Base-by-base conservation (phyloP, 2,888 invertebrate species). In the Athripsodes cinereus region DNA sequence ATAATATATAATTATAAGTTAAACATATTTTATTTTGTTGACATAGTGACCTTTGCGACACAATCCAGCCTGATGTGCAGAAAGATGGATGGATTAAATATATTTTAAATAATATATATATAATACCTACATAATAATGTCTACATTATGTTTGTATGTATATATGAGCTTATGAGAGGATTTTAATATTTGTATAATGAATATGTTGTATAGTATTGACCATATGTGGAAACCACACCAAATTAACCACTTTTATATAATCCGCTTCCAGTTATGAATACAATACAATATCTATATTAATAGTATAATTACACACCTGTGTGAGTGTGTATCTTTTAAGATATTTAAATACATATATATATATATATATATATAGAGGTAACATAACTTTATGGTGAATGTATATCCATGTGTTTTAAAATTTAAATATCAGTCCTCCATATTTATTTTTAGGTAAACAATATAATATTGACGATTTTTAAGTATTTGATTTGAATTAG, bases 181-280 rank as follows among this genome's bases (percentile, higher is more conserved):
- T 44, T 40, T 56, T 51, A 44, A 50, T 50, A 40, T 40, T 40
- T 40, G n/a, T 40, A 40, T 40, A 40, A 3, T 40, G 13, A 3
- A 2, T 40, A 40, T 40, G n/a, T 6, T 40, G 44, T 44, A 44
- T 48, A 47, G 52, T 50, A 51, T 50, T 47, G 60, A 57, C 60
- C 53, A 54, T 59, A 57, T 57, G 60, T 60, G 60, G 60, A 60
- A 56, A 59, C 52, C 59, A 57, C 63, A 63, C 63, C 63, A 61
- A 63, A 62, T 58, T 54, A 56, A 60, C 52, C 52, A 57, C 61
- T 61, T 63, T 59, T 63, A 62, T 62, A 54, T 61, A 61, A 63
- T 59, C 60, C 57, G 63, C 63, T 63, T 62, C 57, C 58, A 55
- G 55, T 59, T 55, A 55, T 55, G 35, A 40, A n/a, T 31, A 40